These are phyloP conservation scores for Microvelia longipes DNA, from an alignment of 1,140 invertebrate species.

Conservation along the genomic window DNA sequence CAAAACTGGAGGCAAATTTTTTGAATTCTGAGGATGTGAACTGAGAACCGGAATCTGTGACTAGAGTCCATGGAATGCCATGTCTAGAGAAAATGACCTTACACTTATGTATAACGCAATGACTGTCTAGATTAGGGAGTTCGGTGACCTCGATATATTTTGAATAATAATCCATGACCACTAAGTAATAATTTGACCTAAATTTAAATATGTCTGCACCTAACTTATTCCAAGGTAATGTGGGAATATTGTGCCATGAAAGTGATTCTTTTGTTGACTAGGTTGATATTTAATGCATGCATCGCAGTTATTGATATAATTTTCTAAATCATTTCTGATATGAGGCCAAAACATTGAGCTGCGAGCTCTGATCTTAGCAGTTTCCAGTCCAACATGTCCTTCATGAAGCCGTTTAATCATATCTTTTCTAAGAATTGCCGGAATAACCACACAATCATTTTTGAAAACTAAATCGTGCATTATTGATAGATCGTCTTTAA, in stretches of 20 bases:
- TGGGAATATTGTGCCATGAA: not conserved
- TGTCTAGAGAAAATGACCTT: not conserved
- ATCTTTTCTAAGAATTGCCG: not conserved
- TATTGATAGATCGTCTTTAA: not conserved
- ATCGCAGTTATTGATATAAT: not conserved
- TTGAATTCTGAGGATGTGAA: too few species aligned
- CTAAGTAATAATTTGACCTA: not conserved
- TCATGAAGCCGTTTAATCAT: not conserved
- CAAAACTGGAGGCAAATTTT: too few species aligned
- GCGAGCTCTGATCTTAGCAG: not conserved
- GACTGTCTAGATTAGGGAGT: not conserved
- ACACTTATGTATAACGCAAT: not conserved
- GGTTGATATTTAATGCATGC: not conserved
- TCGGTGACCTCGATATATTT: not conserved
- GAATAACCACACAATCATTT: not conserved
- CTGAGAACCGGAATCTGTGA: too few species aligned
- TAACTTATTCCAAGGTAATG: not conserved
- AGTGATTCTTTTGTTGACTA: not conserved
- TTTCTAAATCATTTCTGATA: not conserved
- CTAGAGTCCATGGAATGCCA: too few species aligned
- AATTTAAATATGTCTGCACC: not conserved
- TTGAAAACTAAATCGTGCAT: not conserved
- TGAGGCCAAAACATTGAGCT: not conserved
- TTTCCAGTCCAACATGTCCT: not conserved
- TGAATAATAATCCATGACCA: not conserved